These are phyloP conservation scores for Carollia perspicillata DNA, from an alignment of 2,113 vertebrate genomes.

Conservation along the genomic window DNA sequence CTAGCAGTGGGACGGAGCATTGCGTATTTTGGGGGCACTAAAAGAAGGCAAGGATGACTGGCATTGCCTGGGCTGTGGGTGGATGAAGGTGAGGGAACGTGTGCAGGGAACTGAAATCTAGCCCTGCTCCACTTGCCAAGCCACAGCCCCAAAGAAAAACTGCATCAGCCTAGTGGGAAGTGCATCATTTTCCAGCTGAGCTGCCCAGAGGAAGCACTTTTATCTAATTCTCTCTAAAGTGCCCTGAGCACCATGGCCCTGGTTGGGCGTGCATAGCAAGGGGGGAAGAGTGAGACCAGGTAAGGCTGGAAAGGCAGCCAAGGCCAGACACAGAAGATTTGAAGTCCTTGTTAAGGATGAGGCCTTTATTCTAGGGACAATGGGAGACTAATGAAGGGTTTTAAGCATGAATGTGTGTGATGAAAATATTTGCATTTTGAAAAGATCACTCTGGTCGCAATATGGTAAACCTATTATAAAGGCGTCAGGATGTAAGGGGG, in stretches of 20 bases:
- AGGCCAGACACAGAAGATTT: background rate
- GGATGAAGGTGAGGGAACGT: background rate
- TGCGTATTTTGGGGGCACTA: background rate
- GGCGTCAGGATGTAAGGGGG: background rate
- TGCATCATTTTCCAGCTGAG: background rate
- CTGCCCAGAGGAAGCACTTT: background rate
- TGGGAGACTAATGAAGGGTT: background rate
- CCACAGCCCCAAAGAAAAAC: background rate
- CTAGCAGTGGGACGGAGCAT: too few species aligned
- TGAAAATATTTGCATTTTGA: conserved; percentile 51
- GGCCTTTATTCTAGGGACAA: background rate
- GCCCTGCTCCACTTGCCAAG: background rate
- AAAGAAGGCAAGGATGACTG: background rate
- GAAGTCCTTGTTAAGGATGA: background rate
- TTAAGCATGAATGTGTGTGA: background rate
- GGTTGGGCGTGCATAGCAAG: background rate
- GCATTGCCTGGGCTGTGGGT: background rate
- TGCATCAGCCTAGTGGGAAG: background rate
- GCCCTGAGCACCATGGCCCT: background rate
- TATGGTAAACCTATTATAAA: background rate
- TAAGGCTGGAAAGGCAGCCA: background rate
- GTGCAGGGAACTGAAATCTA: background rate
- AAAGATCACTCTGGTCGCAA: conserved; percentile 15
- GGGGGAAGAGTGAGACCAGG: background rate
- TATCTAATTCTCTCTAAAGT: background rate